Base-by-base conservation (phyloP, 2,888 invertebrate species). In the Epirrita christyi region DNA sequence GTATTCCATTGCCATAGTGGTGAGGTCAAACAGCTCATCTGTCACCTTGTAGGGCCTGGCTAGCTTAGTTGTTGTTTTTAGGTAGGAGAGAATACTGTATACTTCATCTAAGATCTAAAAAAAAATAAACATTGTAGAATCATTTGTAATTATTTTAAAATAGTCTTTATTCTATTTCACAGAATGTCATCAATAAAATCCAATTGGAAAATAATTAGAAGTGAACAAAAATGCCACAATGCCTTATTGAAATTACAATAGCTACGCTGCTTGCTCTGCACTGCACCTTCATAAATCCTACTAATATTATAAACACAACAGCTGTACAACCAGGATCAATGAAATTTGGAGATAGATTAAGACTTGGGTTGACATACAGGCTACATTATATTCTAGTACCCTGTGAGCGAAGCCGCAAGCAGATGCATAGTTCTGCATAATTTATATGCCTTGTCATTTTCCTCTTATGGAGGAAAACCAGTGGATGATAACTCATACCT, bases 1-100 rank as follows among this genome's bases (percentile, higher is more conserved):
- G 86, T 98, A 98, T 87, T 98, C 98, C 98, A 98, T 98, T 34
- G 98, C 98, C 98, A 98, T 98, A 37, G 98, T 97, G 37, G 98
- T 98, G 64, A 98, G 93, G 91, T 98, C 98, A 88, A 98, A 97
- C 55, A 98, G 92, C 85, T 98, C 98, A 89, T 98, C 98, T 7
- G 98, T 97, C 59, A 98, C 97, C 87, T 97, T 97, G 86, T 97
- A 98, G 43, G 98, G 97, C 76, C 97, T 93, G 64, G 96, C 96
- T 71, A 97, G 87, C 81, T 96, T 96, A 27, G 96, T 95, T 66
- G 96, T 97, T 67, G 94, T 94, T 92, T 96, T 96, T 67, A 98
- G 94, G 82, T 97, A 96, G 70, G 95, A 93, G 72, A 98, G 91
- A 82, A 98, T 97, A 77, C 96, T 95, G 80, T 96, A 95, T 59